phyloP scores from a whole-genome alignment of 2,888 invertebrate species.

The Linnaemya tessellans region DNA sequence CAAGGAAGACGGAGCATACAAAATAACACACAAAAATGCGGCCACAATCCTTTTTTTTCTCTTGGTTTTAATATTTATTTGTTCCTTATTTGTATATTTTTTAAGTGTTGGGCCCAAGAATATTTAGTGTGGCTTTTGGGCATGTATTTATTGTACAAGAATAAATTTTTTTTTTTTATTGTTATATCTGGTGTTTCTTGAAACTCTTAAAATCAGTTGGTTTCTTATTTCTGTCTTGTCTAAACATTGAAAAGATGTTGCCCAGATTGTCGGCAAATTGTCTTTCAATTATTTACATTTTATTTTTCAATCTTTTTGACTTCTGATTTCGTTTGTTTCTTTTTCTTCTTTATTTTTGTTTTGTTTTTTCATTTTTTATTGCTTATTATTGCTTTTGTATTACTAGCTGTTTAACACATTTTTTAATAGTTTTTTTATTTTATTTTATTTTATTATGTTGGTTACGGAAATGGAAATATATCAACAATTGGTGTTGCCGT shows the following conservation, averaged over 20 bases:
- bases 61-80: not conserved
- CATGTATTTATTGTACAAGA: slow-evolving; percentile 14
- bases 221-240: slow-evolving; percentile 56
- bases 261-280: slow-evolving; percentile 76
- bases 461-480: slow-evolving; percentile 54
- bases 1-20: slow-evolving; percentile 3
- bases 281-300: slow-evolving; percentile 71
- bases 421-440: slow-evolving; percentile 14
- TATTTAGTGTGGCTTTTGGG: slow-evolving; percentile 37
- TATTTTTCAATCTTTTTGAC: slow-evolving; percentile 55
- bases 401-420: slow-evolving; percentile 52
- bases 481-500: not conserved
- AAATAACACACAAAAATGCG: slow-evolving; percentile 3
- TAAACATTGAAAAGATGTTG: slow-evolving; percentile 74
- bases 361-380: no score
- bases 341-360: not conserved
- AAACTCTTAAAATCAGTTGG: slow-evolving; percentile 55
- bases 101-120: slow-evolving; percentile 18
- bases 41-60: slow-evolving; percentile 55
- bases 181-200: slow-evolving; percentile 30
- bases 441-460: slow-evolving; percentile 29
- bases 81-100: slow-evolving; percentile 56
- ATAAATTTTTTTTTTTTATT: slow-evolving; percentile 20
- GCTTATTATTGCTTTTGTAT: slow-evolving; percentile 23
- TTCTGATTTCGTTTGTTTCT: slow-evolving; percentile 55